phyloP scores from a whole-genome alignment of 1,140 invertebrate genomes.

The Drosophila triauraria region DNA sequence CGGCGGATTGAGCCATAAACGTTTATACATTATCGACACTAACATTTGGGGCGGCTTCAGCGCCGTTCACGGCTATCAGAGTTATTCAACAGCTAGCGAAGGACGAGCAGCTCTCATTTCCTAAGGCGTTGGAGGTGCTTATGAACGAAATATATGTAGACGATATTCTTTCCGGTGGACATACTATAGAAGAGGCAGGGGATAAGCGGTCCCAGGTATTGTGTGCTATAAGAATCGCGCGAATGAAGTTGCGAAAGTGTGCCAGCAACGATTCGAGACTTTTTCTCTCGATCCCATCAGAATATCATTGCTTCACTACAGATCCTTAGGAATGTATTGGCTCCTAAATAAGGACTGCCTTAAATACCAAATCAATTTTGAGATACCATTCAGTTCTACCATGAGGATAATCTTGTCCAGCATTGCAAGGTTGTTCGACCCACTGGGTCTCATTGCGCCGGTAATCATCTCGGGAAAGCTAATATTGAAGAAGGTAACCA shows the following conservation, averaged over 20 bases:
- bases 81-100: neutral
- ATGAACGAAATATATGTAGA: conserved; percentile 7
- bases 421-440: neutral
- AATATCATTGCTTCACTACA: neutral
- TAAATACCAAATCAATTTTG: too few species aligned
- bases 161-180: conserved; percentile 1
- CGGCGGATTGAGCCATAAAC: neutral
- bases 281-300: neutral
- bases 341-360: neutral
- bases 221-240: neutral
- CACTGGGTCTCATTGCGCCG: neutral
- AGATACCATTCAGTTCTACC: neutral
- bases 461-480: neutral
- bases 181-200: neutral
- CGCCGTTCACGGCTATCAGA: neutral
- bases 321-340: neutral
- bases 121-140: too few species aligned
- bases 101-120: too few species aligned
- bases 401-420: neutral
- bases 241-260: neutral
- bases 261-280: neutral
- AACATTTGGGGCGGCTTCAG: neutral
- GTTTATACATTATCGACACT: neutral
- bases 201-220: neutral
- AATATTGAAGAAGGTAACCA: neutral